Evolutionary conservation across 2,113 vertebrate genomes (phyloP).

Genomic region (Glaucidium brasilianum): DNA sequence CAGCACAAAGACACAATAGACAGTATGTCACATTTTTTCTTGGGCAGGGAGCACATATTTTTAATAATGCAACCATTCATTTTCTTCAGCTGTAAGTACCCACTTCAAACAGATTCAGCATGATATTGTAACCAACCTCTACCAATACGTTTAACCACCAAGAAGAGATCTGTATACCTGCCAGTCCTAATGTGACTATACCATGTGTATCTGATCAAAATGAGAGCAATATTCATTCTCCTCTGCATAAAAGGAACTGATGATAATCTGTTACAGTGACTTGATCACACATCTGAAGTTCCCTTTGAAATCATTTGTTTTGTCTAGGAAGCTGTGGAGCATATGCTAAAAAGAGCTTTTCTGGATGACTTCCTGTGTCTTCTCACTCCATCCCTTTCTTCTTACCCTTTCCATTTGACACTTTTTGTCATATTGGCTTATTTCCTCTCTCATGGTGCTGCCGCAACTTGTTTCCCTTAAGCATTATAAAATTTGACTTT

Average conservation of each 20-base stretch:
- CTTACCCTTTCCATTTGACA: neutral
- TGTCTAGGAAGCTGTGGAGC: neutral
- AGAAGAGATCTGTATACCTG: neutral
- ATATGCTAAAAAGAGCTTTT: neutral
- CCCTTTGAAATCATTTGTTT: neutral
- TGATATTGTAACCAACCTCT: neutral
- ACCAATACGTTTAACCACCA: neutral
- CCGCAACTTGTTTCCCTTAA: neutral
- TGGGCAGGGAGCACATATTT: neutral
- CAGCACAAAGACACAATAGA: neutral
- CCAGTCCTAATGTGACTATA: neutral
- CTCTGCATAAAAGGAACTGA: neutral
- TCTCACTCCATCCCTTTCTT: neutral
- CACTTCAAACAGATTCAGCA: neutral
- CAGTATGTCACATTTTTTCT: neutral
- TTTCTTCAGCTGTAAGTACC: neutral
- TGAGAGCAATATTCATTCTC: neutral
- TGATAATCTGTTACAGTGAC: neutral
- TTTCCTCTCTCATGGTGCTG: neutral
- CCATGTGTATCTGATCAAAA: neutral
- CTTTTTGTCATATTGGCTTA: neutral
- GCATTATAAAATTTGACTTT: neutral
- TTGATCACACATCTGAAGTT: neutral
- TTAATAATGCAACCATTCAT: neutral
- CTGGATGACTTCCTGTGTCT: neutral